Base-by-base conservation (phyloP, 2,888 invertebrate genomes). In the Caenorhabditis sulstoni region DNA sequence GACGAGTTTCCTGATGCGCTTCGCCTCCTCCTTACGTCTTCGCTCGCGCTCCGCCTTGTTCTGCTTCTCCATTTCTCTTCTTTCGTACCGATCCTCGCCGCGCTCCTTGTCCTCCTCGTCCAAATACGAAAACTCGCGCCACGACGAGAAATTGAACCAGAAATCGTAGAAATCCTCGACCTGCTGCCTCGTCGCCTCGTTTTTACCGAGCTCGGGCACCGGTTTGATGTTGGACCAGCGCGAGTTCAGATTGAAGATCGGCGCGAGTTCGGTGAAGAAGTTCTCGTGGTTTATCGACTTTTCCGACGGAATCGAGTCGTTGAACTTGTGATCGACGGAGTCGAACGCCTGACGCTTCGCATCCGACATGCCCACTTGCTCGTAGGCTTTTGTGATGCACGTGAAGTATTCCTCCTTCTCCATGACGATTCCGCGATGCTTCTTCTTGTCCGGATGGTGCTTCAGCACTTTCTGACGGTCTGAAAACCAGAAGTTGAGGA, bases 91-190 rank as follows among this genome's bases (percentile, higher is more conserved):
- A 91, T 93, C 97, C 91, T 96, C 95, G 0, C 97, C 98, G 89
- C 95, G 95, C 90, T 98, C 97, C 91, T 98, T 98, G 90, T 98
- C 98, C 91, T 99, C 98, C 91, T 98, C 97, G 91, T 99, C 99
- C 85, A 97, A 92, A 91, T 99, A 99, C 1, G 98, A 98, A 59
- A 84, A 99, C 91, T 99, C 99, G 80, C 99, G 93, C 99, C 99
- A 99, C 0, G 98, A 97, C 85, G 97, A 96, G 92, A 98, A 99
- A 88, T 96, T 94, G 91, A 92, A 92, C 99, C 99, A 99, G 91
- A 97, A 99, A 16, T 94, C 94, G 91, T 99, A 99, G 92, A 99
- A 99, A 55, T 93, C 92, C 90, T 98, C 96, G 0, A 99, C 97
- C 88, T 95, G 94, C 82, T 94, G 94, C 65, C 96, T 93, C 1